These are phyloP conservation scores for Erebia ligea DNA, from an alignment of 2,888 invertebrate species.

Conservation along the genomic window DNA sequence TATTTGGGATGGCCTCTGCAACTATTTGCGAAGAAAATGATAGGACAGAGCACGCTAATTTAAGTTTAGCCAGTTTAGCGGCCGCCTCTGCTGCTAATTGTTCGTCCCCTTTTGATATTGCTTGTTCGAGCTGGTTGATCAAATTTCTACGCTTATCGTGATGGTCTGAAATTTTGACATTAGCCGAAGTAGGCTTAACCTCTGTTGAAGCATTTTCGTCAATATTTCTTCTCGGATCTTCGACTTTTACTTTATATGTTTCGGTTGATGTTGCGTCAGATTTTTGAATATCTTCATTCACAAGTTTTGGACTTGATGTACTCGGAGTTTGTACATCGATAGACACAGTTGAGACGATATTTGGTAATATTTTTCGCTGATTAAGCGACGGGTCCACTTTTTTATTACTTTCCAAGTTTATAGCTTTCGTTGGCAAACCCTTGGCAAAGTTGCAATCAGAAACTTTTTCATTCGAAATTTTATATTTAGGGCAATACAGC, in stretches of 20 bases:
- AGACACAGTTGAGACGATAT: background rate
- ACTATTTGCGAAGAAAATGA: conserved; percentile 76
- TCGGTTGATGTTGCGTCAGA: background rate
- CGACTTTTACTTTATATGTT: background rate
- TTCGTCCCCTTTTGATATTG: conserved; percentile 90
- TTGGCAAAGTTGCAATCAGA: conserved; percentile 1
- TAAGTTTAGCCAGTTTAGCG: conserved; percentile 88
- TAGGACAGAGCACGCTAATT: conserved; percentile 88
- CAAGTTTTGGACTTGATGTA: conserved; percentile 8
- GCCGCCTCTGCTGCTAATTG: conserved; percentile 90
- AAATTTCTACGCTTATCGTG: conserved; percentile 72
- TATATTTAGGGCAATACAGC: conserved; percentile 48
- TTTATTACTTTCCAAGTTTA: background rate
- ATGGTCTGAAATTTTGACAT: conserved; percentile 50
- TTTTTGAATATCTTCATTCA: conserved; percentile 3
- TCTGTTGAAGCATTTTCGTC: conserved; percentile 26
- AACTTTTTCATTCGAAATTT: conserved; percentile 7
- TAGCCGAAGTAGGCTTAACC: conserved; percentile 21
- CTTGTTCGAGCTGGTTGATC: conserved; percentile 88
- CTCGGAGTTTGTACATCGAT: background rate
- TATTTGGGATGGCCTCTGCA: conserved; percentile 44
- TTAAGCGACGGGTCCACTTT: background rate
- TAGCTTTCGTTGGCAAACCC: conserved; percentile 2
- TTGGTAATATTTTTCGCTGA: conserved; percentile 3
- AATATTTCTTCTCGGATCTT: conserved; percentile 27